Base-by-base conservation (phyloP, 2,113 vertebrate genomes). In the Chloropsis hardwickii region DNA sequence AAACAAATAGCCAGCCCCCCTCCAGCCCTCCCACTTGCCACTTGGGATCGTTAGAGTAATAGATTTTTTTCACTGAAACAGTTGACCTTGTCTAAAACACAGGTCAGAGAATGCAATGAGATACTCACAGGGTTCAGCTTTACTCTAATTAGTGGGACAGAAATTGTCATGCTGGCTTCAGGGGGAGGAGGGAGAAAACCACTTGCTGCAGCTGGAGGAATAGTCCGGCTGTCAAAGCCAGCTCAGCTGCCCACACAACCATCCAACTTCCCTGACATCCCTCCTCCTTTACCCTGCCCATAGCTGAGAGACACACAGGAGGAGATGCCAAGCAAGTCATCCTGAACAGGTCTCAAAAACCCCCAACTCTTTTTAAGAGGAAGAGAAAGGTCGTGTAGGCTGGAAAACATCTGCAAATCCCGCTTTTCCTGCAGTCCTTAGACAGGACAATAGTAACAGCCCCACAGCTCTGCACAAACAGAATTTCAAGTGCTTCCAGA, bases 401-500 rank as follows among this genome's bases (percentile, higher is more conserved):
- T 81, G 60, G 44, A 53, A 67, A 90, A 65, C 72, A 87, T 42
- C 80, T 5, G 5, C 70, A 77, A 71, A 66, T 73, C 80, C 64
- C 85, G 65, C n/a, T 71, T 65, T 14, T 54, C 33, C 53, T 0
- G 0, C 15, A 13, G 48, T 40, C 62, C 83, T 91, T 35, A 54
- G 57, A 33, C 56, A 86, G 78, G 57, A 53, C 51, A 65, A 5
- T 35, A 78, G 72, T 88, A 92, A 94, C 6, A 83, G 65, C 50
- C 65, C 56, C 53, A 88, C 22, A 57, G 48, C 54, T 82, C 86
- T 70, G 67, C 81, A 71, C 4, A 4, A 5, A 42, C 3, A 61
- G 80, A 47, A 87, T 81, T 94, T 72, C 89, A 94, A 92, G 42
- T 48, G 69, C 60, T 95, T 91, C 81, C 58, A 93, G 54, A 61